These are phyloP conservation scores for Pedionomus torquatus DNA, from an alignment of 2,113 vertebrate genomes.

Conservation along the genomic window DNA sequence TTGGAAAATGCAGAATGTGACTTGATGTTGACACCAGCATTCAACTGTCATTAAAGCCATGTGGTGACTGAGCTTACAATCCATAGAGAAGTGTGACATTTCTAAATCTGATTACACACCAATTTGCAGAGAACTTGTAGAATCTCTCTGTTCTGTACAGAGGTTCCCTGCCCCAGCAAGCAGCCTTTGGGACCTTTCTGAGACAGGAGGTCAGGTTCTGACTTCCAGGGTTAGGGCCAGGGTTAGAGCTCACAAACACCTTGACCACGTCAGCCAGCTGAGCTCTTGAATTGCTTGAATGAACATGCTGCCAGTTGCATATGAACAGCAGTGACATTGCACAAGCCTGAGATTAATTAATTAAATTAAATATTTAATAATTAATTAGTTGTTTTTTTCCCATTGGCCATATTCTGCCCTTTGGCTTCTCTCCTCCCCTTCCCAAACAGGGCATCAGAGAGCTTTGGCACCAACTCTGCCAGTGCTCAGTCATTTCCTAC, in stretches of 20 bases:
- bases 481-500: not conserved
- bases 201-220: not conserved
- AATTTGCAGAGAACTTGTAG: not conserved
- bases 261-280: not conserved
- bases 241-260: not conserved
- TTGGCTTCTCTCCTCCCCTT: not conserved
- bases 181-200: not conserved
- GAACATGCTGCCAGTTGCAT: not conserved
- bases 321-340: not conserved
- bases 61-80: accelerated
- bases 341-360: not conserved
- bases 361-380: not conserved
- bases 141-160: not conserved
- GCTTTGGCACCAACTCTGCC: not conserved
- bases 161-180: not conserved
- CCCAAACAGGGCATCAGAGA: not conserved
- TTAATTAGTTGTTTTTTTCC: not conserved
- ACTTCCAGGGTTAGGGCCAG: not conserved
- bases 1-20: not conserved
- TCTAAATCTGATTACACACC: not conserved
- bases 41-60: not conserved
- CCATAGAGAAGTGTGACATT: not conserved
- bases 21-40: not conserved
- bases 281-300: not conserved
- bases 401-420: not conserved